These are phyloP conservation scores for Xiphophorus maculatus DNA, from an alignment of 2,113 vertebrate species.

Conservation along the genomic window DNA sequence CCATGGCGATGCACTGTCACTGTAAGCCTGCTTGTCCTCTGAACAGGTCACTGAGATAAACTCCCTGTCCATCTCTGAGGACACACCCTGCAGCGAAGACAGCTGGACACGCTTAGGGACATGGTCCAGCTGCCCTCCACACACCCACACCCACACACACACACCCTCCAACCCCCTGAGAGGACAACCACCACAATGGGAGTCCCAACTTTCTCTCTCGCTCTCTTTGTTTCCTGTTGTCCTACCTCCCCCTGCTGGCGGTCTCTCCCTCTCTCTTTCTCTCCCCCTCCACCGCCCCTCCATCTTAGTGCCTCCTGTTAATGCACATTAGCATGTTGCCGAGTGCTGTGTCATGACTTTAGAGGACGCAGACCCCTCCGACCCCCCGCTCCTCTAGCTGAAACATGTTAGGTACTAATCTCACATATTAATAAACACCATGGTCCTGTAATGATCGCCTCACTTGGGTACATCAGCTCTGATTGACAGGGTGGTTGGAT, in stretches of 20 bases:
- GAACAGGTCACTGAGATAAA: slow-evolving; percentile 46
- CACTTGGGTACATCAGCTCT: slow-evolving; percentile 46
- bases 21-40: not conserved
- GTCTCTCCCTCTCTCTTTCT: slow-evolving; percentile 54
- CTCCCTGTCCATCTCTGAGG: not conserved
- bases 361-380: slow-evolving; percentile 25
- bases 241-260: slow-evolving; percentile 96
- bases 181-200: too few relatives aligned
- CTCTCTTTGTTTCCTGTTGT: slow-evolving; percentile 46
- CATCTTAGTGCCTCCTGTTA: not conserved
- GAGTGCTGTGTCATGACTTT: slow-evolving; percentile 63
- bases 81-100: slow-evolving; percentile 11
- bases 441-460: slow-evolving; percentile 48
- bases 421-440: slow-evolving; percentile 58
- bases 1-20: not conserved
- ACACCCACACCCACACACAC: too few relatives aligned
- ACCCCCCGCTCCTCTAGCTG: slow-evolving; percentile 7
- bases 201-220: too few relatives aligned
- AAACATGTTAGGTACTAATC: slow-evolving; percentile 37
- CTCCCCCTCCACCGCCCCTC: slow-evolving; percentile 3
- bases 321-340: slow-evolving; percentile 52
- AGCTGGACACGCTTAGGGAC: slow-evolving; percentile 37
- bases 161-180: too few relatives aligned
- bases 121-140: too few relatives aligned
- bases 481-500: slow-evolving; percentile 50